Evolutionary conservation across 2,888 invertebrate species (phyloP), one percentile per base, ranked within the genome.

Genomic region (Aphodius sticticus): DNA sequence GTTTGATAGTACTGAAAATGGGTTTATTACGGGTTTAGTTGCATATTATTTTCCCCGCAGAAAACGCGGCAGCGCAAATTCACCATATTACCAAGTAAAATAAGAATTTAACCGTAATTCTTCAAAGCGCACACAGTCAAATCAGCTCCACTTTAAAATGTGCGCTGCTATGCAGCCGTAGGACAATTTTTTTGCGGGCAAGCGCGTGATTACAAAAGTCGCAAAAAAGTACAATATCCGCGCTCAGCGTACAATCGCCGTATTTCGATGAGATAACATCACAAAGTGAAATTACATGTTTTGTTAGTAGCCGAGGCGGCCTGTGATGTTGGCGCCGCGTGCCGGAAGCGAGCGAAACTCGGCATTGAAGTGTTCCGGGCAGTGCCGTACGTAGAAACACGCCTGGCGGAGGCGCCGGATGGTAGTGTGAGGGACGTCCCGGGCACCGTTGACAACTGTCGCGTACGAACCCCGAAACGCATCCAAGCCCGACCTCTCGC

Each of bases 401-500:
- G 53, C 53, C 26, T 26, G 26, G 26, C 3, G 26, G 26, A 26
- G 53, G 53, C 53, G 53, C 53, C 7, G 53, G 2, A 12, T 9
- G 7, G 53, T 9, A 7, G 53, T 7, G 53, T 9, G 12, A 53
- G 12, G 53, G 12, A 12, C 53, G 9, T 12, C 53, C 53, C 9
- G 9, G 9, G 53, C 53, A 53, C 53, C 12, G 53, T 53, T 53
- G 53, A 53, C 53, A 53, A 53, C 53, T 53, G 53, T 53, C 53
- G 12, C 53, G 53, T 53, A 53, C 53, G 74, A 74, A 35, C 74
- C 9, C 74, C 74, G 74, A 74, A 74, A 74, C 74, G 74, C 74
- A 74, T 35, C 74, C 74, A 37, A 74, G 74, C 74, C 36, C 74
- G 74, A 74, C 74, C 74, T 74, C 35, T 74, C 74, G 53, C 53